Conservation (phyloP, 2,888 invertebrate genomes). For the Acrobasis repandana region DNA sequence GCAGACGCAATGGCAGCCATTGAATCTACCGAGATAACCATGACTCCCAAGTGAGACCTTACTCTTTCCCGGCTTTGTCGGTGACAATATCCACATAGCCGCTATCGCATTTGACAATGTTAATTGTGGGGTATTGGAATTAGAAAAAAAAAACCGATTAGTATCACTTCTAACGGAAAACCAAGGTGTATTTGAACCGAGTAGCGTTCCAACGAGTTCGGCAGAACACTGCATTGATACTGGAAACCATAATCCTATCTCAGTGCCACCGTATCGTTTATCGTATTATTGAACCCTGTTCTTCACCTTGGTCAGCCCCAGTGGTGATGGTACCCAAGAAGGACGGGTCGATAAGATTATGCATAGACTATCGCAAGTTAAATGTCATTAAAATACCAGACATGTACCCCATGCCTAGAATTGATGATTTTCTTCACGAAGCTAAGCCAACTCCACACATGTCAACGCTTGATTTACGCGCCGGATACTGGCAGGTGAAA, state of each 20-base stretch:
- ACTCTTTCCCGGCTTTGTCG: too few species aligned
- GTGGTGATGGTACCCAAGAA: not conserved
- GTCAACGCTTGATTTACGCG: constrained; percentile 37
- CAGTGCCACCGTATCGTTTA: not conserved
- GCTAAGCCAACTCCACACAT: constrained; percentile 40
- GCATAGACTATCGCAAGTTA: not conserved
- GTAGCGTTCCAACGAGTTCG: not conserved
- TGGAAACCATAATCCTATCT: not conserved
- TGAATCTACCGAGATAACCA: too few species aligned
- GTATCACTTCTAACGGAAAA: not conserved
- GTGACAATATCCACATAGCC: too few species aligned
- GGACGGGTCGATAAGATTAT: not conserved
- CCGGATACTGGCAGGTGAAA: constrained; percentile 41
- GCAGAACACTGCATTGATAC: not conserved
- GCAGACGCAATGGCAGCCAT: too few species aligned
- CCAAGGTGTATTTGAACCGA: not conserved
- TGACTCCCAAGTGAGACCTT: too few species aligned
- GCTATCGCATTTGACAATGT: not conserved
- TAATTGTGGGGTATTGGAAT: not conserved
- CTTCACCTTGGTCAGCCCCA: not conserved
- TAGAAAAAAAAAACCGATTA: not conserved
- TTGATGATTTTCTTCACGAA: constrained; percentile 38
- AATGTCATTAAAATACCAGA: not conserved
- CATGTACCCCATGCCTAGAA: not conserved
- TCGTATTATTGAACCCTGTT: too few species aligned